phyloP scores from a whole-genome alignment of 2,888 invertebrate species.

The Seladonia tumulorum region DNA sequence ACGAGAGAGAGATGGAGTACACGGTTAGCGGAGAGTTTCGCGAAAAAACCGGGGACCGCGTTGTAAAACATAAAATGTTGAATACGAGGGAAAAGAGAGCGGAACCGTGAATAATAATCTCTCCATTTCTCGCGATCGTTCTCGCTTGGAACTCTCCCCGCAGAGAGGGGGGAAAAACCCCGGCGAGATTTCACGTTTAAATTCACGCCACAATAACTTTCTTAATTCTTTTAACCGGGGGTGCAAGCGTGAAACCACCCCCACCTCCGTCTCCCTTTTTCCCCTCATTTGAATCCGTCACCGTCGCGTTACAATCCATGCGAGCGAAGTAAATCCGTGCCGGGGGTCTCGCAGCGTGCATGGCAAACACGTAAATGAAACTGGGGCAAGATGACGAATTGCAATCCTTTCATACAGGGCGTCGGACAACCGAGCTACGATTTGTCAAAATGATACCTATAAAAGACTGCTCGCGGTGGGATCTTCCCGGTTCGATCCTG shows the following conservation, averaged over 20 bases:
- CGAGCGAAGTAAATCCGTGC: slow-evolving; percentile 44
- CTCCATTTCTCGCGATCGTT: slow-evolving; percentile 27
- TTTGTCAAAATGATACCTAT: slow-evolving; percentile 49
- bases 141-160: neutral
- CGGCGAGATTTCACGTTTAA: slow-evolving; percentile 16
- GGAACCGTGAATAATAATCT: slow-evolving; percentile 39
- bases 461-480: neutral
- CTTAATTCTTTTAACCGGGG: slow-evolving; percentile 29
- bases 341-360: slow-evolving; percentile 34
- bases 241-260: neutral
- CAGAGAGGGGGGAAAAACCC: fast-evolving
- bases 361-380: slow-evolving; percentile 50
- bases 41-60: slow-evolving; percentile 7
- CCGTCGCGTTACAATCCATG: slow-evolving; percentile 28
- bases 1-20: neutral
- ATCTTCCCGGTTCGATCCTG: neutral
- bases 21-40: neutral
- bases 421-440: slow-evolving; percentile 53
- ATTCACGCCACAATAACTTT: slow-evolving; percentile 37
- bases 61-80: slow-evolving; percentile 35
- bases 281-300: slow-evolving; percentile 24
- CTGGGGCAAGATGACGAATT: slow-evolving; percentile 68
- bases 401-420: slow-evolving; percentile 61
- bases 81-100: neutral
- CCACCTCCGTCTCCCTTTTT: neutral